phyloP scores from a whole-genome alignment of 2,888 invertebrate genomes.

The Acholoe squamosa region DNA sequence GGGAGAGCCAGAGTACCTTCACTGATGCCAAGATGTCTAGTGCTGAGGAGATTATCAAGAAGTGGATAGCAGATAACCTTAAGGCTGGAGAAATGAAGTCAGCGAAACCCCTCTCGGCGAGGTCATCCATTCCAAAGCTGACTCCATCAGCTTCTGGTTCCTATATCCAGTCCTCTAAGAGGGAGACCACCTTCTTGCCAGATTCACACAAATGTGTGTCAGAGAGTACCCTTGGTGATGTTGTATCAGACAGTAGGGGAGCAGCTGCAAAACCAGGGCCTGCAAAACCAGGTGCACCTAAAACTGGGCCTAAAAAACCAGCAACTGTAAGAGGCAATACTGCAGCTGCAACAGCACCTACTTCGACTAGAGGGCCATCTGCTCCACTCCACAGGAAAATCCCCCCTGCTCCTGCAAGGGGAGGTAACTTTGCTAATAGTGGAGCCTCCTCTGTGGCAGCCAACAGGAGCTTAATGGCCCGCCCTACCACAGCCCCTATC shows the following conservation, averaged over 20 bases:
- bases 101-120: neutral
- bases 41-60: slow-evolving; percentile 31
- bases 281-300: neutral
- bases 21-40: slow-evolving; percentile 46
- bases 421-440: neutral
- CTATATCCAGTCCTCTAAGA: slow-evolving; percentile 38
- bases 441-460: neutral
- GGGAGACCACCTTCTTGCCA: slow-evolving; percentile 59
- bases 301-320: neutral
- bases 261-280: neutral
- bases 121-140: slow-evolving; percentile 19
- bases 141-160: neutral
- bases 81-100: neutral
- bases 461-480: neutral
- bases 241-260: slow-evolving; percentile 11
- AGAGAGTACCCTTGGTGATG: slow-evolving; percentile 40
- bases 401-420: slow-evolving; percentile 21
- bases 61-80: slow-evolving; percentile 17
- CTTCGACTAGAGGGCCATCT: neutral
- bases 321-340: neutral
- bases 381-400: neutral
- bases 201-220: slow-evolving; percentile 56
- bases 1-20: neutral
- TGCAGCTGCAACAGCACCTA: neutral
- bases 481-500: neutral